Conservation (phyloP, 2,113 vertebrate species). For the Campylomormyrus numenius region DNA sequence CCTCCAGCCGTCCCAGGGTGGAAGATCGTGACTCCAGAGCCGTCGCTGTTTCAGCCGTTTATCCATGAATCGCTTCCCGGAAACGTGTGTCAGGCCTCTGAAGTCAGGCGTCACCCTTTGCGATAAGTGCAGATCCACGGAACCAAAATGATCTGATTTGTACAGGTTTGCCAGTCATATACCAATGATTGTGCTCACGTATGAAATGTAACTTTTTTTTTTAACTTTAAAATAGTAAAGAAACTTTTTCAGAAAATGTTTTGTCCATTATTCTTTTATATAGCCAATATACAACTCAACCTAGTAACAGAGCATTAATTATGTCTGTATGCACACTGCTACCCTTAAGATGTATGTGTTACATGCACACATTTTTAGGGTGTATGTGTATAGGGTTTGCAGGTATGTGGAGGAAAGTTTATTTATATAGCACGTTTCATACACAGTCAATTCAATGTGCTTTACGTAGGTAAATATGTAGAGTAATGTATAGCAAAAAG, state of each 20-base stretch:
- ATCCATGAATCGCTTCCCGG: neutral
- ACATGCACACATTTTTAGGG: neutral
- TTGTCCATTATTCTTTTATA: neutral
- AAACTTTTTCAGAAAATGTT: neutral
- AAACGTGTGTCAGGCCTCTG: neutral
- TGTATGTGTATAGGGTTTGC: neutral
- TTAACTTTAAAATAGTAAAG: neutral
- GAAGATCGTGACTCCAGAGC: neutral
- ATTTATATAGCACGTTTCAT: too few species aligned
- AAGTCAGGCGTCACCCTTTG: neutral
- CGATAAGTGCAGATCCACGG: neutral
- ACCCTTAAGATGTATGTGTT: neutral
- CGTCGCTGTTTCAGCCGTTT: neutral
- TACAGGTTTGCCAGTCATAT: neutral
- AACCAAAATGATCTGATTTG: neutral
- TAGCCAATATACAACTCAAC: neutral
- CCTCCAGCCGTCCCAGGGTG: neutral
- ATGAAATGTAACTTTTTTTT: neutral
- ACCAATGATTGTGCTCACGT: neutral
- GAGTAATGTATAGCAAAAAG: neutral
- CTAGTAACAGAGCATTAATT: neutral
- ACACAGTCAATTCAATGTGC: neutral
- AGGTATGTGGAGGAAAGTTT: too few species aligned
- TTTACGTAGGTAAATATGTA: neutral
- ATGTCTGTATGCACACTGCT: neutral